Evolutionary conservation across 92 coral and sea anemone genomes (phyloP), one percentile per base, ranked within the genome.

Genomic region (Parazoanthus atlanticus): DNA sequence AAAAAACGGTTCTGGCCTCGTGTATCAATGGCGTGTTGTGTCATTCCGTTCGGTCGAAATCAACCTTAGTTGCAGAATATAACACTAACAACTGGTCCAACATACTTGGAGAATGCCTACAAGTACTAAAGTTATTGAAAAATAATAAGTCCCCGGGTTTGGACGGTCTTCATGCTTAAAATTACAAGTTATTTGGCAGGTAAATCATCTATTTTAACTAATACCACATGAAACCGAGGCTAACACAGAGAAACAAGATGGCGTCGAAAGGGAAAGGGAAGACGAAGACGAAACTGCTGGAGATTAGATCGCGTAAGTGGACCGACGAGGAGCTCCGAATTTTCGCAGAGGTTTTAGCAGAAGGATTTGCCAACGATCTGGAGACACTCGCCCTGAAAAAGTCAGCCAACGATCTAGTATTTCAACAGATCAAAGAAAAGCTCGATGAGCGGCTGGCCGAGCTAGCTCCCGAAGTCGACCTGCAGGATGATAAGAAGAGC

Each of bases 351-450:
- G 64, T 56, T 56, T 56, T 56, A 56, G 64, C 64, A 56, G 64
- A 56, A 56, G 64, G 64, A 56, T 56, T 56, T 56, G 64, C 64
- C 64, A 56, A 56, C 64, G 64, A 56, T 74, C 21, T 86, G 66
- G 58, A 72, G 47, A 86, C 49, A 36, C 66, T 69, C 16, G 69
- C 77, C 33, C 65, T 85, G 21, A 38, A 46, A 86, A 86, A 74
- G 64, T 71, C 40, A 78, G 78, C 67, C 25, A 74, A 74, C 67
- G 69, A 30, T 38, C 80, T 40, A 74, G 40, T 67, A 21, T 41
- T 70, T 43, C 23, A 46, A 70, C 61, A 38, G 32, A 75, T 75
- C 25, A 75, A 75, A 43, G 41, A 75, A 75, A 43, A 75, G 79
- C 47, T 75, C 6, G 79, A 75, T 75, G 49, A 23, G 38, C 40